Evolutionary conservation across 2,113 vertebrate genomes (phyloP).

Genomic region (Arizona elegans): DNA sequence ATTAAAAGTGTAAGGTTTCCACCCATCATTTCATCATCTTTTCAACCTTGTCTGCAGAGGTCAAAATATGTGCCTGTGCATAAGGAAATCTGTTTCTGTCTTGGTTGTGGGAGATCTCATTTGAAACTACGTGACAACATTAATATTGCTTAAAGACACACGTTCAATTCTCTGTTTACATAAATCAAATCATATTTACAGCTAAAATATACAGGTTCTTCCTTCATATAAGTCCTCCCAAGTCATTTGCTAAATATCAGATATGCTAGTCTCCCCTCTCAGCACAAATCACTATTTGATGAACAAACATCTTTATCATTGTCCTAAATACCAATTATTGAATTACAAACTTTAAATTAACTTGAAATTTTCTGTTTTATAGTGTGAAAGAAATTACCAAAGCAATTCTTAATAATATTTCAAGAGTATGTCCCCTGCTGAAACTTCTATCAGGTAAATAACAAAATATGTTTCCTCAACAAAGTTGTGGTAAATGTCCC

Average conservation of each 20-base stretch:
- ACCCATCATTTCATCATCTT: conserved; percentile 19
- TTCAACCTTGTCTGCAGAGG: conserved; percentile 1
- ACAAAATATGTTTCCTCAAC: conserved; percentile 40
- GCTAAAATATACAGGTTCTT: conserved; percentile 52
- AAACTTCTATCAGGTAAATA: conserved; percentile 70
- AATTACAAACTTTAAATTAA: conserved; percentile 75
- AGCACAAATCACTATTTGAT: conserved; percentile 58
- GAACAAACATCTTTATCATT: conserved; percentile 61
- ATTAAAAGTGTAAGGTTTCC: neutral
- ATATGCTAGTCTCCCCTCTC: conserved; percentile 67
- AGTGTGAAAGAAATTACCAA: conserved; percentile 61
- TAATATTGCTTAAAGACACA: conserved; percentile 56
- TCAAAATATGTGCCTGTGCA: neutral
- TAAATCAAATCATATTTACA: conserved; percentile 58
- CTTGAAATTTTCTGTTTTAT: conserved; percentile 72
- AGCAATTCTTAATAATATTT: conserved; percentile 53
- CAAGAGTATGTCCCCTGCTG: conserved; percentile 56
- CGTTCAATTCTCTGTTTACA: conserved; percentile 57
- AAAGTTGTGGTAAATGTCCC: conserved; percentile 37
- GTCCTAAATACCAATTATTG: conserved; percentile 47
- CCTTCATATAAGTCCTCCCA: conserved; percentile 58
- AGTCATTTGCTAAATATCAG: conserved; percentile 65
- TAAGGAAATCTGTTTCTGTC: conserved; percentile 34
- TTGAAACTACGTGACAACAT: neutral
- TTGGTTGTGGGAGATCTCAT: conserved; percentile 38